Base-by-base conservation (phyloP, 1,140 invertebrate genomes). In the Drosophila simulans region DNA sequence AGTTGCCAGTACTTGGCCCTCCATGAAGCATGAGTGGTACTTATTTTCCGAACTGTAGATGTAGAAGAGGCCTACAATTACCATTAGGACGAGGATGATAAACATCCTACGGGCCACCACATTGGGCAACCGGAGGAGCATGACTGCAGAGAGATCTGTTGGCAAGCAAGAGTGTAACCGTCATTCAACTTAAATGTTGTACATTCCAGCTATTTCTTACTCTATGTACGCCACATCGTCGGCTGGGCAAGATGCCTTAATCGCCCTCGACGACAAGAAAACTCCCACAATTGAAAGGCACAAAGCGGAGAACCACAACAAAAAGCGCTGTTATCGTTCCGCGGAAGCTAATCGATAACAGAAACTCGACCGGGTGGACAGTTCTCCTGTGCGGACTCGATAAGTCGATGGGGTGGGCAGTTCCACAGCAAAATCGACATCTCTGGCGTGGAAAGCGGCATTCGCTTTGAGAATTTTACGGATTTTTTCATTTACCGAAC, bases 71-170 rank as follows among this genome's bases (percentile, higher is more conserved):
- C 86, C 52, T 1, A 13, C 15, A 0, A 81, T n/a, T 0, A 68
- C 48, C 3, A 91, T 2, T 2, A 59, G 5, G 12, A 91, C 59
- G 0, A 91, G 62, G 2, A 59, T 90, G 68, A 48, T 86, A 17
- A 31, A 74, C 78, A 31, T 31, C 31, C 31, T 31, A 22, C 84
- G 83, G 22, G 75, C 65, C 43, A 60, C 11, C 43, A 72, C 22
- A n/a, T 82, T 49, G 39, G 74, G 65, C 22, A 83, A 22, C 7
- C 84, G 84, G 46, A 83, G 53, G 37, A 71, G 78, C 94, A 86
- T 90, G 43, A 22, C 42, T 34, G 63, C 31, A 45, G 20, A 31
- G 56, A 8, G 15, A 34, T n/a, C 58, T 60, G 2, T 0, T n/a
- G 8, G 5, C 25, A 42, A 10, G 11, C 5, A 3, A 11, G n/a